Evolutionary conservation across 2,888 invertebrate species (phyloP).

Genomic region (Scrobipalpa atriplicella): DNA sequence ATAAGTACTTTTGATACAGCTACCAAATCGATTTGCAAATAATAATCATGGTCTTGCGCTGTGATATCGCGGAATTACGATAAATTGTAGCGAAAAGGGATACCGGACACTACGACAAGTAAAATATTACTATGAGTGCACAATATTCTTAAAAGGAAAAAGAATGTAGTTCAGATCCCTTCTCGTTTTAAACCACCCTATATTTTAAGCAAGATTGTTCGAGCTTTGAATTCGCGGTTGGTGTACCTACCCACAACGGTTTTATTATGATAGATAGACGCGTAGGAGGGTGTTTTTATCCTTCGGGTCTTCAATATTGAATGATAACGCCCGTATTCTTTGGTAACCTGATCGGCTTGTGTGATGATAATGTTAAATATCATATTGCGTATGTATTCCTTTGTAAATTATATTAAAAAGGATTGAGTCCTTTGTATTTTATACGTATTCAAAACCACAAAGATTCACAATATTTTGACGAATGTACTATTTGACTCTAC

Average conservation of each 20-base stretch:
- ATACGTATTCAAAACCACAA: neutral
- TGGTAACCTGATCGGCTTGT: constrained; percentile 30
- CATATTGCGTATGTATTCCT: neutral
- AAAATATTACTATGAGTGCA: neutral
- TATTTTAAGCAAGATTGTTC: neutral
- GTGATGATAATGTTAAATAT: neutral
- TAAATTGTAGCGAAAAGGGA: too few relatives aligned
- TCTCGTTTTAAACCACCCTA: neutral
- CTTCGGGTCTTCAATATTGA: constrained; percentile 53
- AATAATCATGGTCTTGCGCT: too few relatives aligned
- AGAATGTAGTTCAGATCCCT: neutral
- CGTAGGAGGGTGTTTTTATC: constrained; percentile 54
- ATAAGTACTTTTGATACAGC: too few relatives aligned
- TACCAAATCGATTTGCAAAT: too few relatives aligned
- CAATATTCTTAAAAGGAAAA: neutral
- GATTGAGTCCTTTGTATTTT: neutral
- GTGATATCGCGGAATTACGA: too few relatives aligned
- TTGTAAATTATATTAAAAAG: too few relatives aligned
- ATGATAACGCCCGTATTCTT: constrained; percentile 34
- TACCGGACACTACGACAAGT: too few relatives aligned
- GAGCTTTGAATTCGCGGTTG: constrained; percentile 8
- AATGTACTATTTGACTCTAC: too few relatives aligned
- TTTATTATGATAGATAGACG: constrained; percentile 45
- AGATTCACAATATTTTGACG: too few relatives aligned
- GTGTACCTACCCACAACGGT: constrained; percentile 31